A percentile compares a stretch with the other conserved stretches of the same genome.
Conservation (phyloP, 2,113 vertebrate species). For the Rhynchopsitta pachyrhyncha region DNA sequence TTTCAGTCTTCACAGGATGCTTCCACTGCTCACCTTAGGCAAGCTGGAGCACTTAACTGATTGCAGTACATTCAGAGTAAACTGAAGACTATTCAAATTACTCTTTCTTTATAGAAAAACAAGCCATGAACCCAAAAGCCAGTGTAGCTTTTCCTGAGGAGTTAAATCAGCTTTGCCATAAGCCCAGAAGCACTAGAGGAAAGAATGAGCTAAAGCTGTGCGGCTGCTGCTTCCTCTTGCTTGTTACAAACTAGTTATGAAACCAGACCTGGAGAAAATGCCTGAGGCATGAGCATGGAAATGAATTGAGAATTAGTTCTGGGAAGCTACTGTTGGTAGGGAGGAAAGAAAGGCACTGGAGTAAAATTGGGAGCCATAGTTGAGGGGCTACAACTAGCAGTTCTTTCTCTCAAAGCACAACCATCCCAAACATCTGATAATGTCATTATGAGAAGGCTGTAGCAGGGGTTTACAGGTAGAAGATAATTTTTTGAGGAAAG, state of each 20-base stretch:
- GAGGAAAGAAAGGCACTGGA: not conserved
- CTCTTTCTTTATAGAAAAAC: not conserved
- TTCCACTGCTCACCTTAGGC: not conserved
- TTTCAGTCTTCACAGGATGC: not conserved
- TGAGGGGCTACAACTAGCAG: not conserved
- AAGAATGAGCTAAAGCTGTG: not conserved
- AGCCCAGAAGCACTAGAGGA: not conserved
- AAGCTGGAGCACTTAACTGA: not conserved
- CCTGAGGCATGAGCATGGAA: not conserved
- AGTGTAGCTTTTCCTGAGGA: not conserved
- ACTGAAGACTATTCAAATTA: not conserved
- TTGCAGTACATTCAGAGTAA: not conserved
- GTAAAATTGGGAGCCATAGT: not conserved
- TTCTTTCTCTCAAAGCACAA: not conserved
- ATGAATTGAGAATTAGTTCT: not conserved
- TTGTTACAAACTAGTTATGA: not conserved
- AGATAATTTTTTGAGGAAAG: not conserved
- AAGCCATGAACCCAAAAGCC: not conserved
- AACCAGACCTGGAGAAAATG: not conserved
- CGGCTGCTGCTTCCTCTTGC: not conserved
- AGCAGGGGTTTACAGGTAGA: not conserved
- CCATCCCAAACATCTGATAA: not conserved
- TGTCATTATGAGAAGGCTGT: not conserved
- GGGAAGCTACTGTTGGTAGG: not conserved
- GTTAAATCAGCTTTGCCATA: not conserved